Evolutionary conservation across 1,140 invertebrate genomes (phyloP).

Genomic region (Tetramorium simillimum): DNA sequence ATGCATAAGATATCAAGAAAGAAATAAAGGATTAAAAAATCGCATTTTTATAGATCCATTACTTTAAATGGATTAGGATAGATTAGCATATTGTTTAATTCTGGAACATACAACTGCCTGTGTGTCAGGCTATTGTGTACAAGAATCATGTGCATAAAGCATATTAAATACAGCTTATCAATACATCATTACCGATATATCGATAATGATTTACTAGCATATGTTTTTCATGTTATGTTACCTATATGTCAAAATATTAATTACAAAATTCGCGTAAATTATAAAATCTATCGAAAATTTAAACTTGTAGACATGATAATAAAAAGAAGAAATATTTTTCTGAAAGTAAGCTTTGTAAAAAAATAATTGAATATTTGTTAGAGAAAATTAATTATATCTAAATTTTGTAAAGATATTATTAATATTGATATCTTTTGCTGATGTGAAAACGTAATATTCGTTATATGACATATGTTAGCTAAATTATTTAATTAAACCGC

Average conservation of each 20-base stretch:
- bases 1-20: background rate
- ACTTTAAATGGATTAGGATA: background rate
- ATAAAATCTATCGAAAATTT: background rate
- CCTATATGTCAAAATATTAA: background rate
- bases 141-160: background rate
- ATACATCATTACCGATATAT: background rate
- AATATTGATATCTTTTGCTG: background rate
- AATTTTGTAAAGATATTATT: background rate
- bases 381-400: background rate
- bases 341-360: background rate
- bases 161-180: background rate
- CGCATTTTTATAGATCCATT: background rate
- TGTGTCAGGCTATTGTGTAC: background rate
- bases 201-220: background rate
- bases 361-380: background rate
- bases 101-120: background rate
- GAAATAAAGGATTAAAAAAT: background rate
- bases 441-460: background rate
- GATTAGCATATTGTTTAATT: background rate
- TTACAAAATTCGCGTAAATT: background rate
- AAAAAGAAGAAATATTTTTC: background rate
- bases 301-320: background rate
- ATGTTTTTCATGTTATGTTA: background rate
- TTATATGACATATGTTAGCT: background rate
- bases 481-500: background rate